A percentile compares a stretch with the other conserved stretches of the same genome.
Evolutionary conservation across 2,113 vertebrate genomes (phyloP).

Genomic region (Vulpes lagopus): DNA sequence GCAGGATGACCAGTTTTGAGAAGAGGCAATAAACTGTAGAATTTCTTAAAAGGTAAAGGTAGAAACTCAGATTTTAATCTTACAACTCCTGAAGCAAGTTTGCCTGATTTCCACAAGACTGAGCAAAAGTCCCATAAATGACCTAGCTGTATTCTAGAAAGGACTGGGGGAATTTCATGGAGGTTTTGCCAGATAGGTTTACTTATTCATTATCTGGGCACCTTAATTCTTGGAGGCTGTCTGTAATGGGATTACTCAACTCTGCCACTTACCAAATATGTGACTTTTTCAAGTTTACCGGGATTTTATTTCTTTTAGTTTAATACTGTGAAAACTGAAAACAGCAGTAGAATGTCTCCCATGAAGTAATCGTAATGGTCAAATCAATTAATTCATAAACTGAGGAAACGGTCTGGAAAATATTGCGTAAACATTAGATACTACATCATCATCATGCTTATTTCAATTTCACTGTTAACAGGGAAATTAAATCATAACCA

Average conservation of each 20-base stretch:
- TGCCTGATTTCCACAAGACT: not conserved
- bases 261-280: not conserved
- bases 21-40: not conserved
- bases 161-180: not conserved
- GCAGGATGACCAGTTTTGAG: not conserved
- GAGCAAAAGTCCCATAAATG: not conserved
- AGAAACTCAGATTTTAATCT: not conserved
- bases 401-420: not conserved
- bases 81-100: not conserved
- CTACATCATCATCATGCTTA: not conserved
- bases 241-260: not conserved
- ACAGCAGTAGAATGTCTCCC: not conserved
- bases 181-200: not conserved
- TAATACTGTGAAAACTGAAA: not conserved
- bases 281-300: not conserved
- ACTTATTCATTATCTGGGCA: not conserved
- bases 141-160: not conserved
- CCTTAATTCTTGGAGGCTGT: not conserved
- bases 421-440: not conserved
- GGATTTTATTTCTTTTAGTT: conserved; percentile 8
- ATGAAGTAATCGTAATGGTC: not conserved
- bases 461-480: not conserved
- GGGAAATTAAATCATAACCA: not conserved
- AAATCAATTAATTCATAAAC: not conserved
- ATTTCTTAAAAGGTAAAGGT: not conserved